Evolutionary conservation across 2,797 vertebrate species (phyloP), one percentile per base, ranked within the genome.

Genomic region (Sebastes diploproa): DNA sequence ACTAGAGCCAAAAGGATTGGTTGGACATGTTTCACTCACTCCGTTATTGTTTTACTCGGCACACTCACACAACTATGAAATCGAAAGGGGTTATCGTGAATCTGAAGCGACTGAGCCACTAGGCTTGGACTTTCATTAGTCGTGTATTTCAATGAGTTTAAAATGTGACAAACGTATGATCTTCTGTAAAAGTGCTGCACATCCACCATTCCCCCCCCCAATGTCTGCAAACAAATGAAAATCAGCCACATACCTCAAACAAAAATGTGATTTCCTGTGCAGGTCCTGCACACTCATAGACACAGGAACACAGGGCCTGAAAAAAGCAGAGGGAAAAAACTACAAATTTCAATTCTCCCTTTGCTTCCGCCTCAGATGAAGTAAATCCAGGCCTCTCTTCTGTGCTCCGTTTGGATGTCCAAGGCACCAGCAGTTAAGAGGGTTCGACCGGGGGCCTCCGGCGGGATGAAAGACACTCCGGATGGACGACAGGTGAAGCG

Each of bases 161-260:
- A 18, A 76, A 11, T 16, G 10, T 46, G 16, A 46, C 16, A 46
- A 46, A 46, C 6, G 2, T 56, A 22, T 42, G 14, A 71, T 71
- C 16, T 12, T 2, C 9, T 7, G 7, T 18, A 46, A 69, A 38
- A 4, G 10, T 16, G 7, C 4, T 23, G 6, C 1, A 64, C n/a
- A 22, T 36, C 61, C 42, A 25, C 36, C 25, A 7, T 8, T 36
- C 61, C 0, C 2, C 1, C 20, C 32, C 23, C 9, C 8, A 2
- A 1, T 27, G 9, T 32, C 10, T 56, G n/a, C 64, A 72, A 76
- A 4, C 3, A 69, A 78, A 80, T 32, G 2, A 60, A 84, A 81
- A 64, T 38, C 10, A 72, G 34, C 64, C 52, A 91, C 92, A 22
- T 93, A 95, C 93, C 92, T 87, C 25, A 82, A 79, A 78, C 12